A percentile compares a stretch with the other conserved stretches of the same genome.
Conservation (phyloP, 1,140 invertebrate species). For the Drosophila tani region DNA sequence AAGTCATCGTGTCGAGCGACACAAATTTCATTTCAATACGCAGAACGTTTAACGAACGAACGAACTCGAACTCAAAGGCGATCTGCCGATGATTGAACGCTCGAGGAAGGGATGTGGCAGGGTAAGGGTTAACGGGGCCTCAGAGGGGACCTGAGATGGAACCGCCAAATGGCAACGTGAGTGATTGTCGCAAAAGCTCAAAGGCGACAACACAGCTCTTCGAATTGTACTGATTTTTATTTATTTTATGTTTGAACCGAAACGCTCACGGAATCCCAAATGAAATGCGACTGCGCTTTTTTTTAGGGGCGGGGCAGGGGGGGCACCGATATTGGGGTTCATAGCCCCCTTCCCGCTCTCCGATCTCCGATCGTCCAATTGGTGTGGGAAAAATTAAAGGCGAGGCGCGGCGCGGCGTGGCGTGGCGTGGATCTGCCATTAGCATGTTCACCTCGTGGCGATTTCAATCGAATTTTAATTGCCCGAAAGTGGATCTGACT, state of each 20-base stretch:
- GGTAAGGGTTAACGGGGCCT: background rate
- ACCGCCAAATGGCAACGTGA: constrained; percentile 68
- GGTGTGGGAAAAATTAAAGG: constrained; percentile 69
- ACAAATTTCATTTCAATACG: constrained; percentile 83
- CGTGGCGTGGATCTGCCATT: constrained; percentile 59
- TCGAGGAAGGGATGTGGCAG: constrained; percentile 3
- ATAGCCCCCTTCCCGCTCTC: constrained; percentile 23
- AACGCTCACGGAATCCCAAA: constrained; percentile 75
- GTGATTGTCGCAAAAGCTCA: constrained; percentile 83
- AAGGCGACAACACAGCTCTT: constrained; percentile 74
- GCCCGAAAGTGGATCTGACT: constrained; percentile 26
- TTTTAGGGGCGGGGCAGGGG: background rate
- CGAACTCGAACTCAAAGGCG: constrained; percentile 60
- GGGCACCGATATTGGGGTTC: constrained; percentile 12
- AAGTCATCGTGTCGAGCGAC: constrained; percentile 82
- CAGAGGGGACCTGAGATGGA: constrained; percentile 45
- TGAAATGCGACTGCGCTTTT: constrained; percentile 59
- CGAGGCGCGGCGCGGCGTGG: constrained; percentile 60
- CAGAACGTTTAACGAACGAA: constrained; percentile 71
- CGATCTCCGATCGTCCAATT: constrained; percentile 50
- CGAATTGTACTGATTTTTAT: constrained; percentile 84
- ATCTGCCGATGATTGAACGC: constrained; percentile 67
- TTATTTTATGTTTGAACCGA: constrained; percentile 83
- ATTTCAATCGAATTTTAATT: constrained; percentile 71
- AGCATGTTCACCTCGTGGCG: constrained; percentile 52